Conservation (phyloP, 2,797 vertebrate genomes). For the Anguilla marmorata region DNA sequence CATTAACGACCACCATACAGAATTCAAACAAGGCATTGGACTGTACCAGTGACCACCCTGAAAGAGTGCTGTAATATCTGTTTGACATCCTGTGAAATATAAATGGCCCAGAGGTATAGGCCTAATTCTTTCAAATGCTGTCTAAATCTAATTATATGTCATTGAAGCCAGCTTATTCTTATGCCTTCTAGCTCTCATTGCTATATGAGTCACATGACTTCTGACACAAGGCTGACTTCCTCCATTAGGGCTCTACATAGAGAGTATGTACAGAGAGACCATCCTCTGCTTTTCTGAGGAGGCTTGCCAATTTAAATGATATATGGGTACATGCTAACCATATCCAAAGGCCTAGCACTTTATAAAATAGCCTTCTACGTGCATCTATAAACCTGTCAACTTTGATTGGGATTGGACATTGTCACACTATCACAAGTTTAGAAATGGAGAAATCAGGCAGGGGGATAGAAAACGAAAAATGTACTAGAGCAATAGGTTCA, state of each 20-base stretch:
- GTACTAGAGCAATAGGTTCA: background rate
- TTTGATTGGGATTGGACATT: background rate
- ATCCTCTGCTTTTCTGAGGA: background rate
- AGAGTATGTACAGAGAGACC: background rate
- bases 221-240: background rate
- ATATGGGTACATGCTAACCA: background rate
- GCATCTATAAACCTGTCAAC: background rate
- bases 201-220: conserved; percentile 9
- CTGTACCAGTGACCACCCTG: background rate
- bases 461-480: background rate
- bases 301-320: background rate
- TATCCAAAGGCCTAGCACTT: background rate
- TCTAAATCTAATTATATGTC: background rate
- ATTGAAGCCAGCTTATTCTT: background rate
- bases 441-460: background rate
- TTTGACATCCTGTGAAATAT: background rate
- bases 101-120: background rate
- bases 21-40: background rate
- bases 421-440: background rate
- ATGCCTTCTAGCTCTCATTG: background rate
- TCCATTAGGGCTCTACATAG: background rate
- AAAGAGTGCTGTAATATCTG: background rate
- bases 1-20: background rate
- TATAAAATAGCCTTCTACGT: background rate
- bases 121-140: background rate